Evolutionary conservation across 2,888 invertebrate genomes (phyloP).

Genomic region (Macaria liturata): DNA sequence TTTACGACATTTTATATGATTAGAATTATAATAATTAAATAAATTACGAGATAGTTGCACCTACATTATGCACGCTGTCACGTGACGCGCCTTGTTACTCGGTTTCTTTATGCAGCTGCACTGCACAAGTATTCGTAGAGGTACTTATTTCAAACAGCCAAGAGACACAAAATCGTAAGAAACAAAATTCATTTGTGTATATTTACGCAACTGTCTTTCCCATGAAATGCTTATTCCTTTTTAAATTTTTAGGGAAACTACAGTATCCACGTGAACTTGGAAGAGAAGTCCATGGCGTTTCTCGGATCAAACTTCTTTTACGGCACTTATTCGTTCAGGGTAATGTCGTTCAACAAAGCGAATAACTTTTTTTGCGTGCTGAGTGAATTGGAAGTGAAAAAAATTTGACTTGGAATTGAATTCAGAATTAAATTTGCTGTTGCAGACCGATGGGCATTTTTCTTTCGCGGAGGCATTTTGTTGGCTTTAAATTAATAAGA

Average conservation of each 20-base stretch:
- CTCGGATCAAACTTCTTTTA: slow-evolving; percentile 68
- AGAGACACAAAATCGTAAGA: no score
- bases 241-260: slow-evolving; percentile 62
- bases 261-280: slow-evolving; percentile 56
- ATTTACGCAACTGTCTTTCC: neutral
- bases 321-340: slow-evolving; percentile 61
- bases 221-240: slow-evolving; percentile 7
- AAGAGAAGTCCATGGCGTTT: slow-evolving; percentile 51
- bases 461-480: slow-evolving; percentile 2
- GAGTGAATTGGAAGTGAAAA: slow-evolving; percentile 40
- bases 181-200: no score
- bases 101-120: no score
- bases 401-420: slow-evolving; percentile 25
- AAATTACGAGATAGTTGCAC: no score
- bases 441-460: slow-evolving; percentile 14
- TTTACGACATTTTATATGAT: no score
- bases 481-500: no score
- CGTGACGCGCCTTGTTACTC: no score
- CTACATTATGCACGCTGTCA: no score
- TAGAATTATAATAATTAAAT: no score
- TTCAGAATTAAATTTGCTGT: slow-evolving; percentile 13
- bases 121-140: no score
- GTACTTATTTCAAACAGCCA: no score
- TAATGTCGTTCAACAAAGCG: slow-evolving; percentile 54
- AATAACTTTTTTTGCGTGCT: slow-evolving; percentile 64